Evolutionary conservation across 2,113 vertebrate species (phyloP).

Genomic region (Aleadryas rufinucha): DNA sequence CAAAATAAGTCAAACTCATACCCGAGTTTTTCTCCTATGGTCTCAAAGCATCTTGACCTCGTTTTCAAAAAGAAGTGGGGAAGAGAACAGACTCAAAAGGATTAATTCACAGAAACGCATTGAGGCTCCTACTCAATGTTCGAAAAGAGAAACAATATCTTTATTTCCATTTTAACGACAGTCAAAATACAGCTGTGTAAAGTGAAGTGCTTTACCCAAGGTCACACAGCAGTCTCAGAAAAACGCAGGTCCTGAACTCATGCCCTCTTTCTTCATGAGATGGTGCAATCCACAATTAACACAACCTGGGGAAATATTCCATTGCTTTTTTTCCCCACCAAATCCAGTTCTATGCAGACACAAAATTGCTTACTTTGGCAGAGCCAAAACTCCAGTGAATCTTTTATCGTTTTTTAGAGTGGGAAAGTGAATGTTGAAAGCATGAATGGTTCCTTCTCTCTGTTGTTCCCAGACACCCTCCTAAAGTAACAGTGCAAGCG

Average conservation of each 20-base stretch:
- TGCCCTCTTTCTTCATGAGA: background rate
- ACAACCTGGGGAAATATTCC: background rate
- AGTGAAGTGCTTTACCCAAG: background rate
- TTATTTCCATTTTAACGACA: background rate
- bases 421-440: background rate
- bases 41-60: background rate
- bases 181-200: background rate
- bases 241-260: background rate
- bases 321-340: background rate
- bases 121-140: background rate
- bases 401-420: background rate
- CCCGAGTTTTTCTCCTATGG: background rate
- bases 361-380: background rate
- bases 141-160: background rate
- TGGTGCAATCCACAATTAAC: background rate
- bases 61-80: background rate
- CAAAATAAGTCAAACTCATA: background rate
- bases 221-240: background rate
- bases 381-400: background rate
- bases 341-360: background rate
- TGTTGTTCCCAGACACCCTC: background rate
- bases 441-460: background rate
- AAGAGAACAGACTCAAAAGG: background rate
- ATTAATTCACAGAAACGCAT: background rate
- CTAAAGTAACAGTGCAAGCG: rapidly evolving